Percentiles rank a stretch among this genome's conserved stretches.
Conservation (phyloP, 2,888 invertebrate genomes). For the Chymomyza procnemis region DNA sequence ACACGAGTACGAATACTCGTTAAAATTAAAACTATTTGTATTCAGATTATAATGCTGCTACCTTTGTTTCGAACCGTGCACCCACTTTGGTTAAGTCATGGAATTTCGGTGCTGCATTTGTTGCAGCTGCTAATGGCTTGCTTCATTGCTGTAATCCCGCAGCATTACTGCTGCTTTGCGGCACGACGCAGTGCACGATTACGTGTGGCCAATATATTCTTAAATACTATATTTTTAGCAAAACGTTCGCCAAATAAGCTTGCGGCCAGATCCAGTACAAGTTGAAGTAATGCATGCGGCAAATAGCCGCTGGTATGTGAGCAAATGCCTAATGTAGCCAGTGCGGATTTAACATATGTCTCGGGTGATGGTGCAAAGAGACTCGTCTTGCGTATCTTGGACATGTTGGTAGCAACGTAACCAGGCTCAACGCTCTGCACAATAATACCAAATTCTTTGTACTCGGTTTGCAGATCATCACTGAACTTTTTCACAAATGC, state of each 20-base stretch:
- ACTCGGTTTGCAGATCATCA: constrained; percentile 87
- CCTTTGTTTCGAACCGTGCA: not conserved
- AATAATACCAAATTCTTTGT: constrained; percentile 84
- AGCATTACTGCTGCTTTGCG: constrained; percentile 63
- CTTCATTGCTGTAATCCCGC: not conserved
- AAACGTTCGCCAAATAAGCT: constrained; percentile 67
- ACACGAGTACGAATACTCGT: not conserved
- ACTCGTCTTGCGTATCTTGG: constrained; percentile 86
- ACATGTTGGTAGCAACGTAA: constrained; percentile 95
- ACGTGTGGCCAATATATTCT: constrained; percentile 67
- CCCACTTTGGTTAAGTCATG: not conserved
- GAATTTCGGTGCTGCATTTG: not conserved
- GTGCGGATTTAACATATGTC: constrained; percentile 85
- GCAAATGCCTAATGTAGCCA: constrained; percentile 85
- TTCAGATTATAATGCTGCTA: not conserved
- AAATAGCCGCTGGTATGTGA: constrained; percentile 87
- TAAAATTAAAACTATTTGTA: not conserved
- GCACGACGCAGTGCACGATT: constrained; percentile 70
- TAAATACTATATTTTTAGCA: constrained; percentile 70
- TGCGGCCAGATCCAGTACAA: constrained; percentile 55
- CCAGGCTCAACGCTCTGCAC: constrained; percentile 92
- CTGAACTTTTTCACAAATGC: constrained; percentile 90
- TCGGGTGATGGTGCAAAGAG: constrained; percentile 88
- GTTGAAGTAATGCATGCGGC: constrained; percentile 74
- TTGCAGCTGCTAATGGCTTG: not conserved